Conservation (phyloP, 2,888 invertebrate species). For the Orgyia antiqua region DNA sequence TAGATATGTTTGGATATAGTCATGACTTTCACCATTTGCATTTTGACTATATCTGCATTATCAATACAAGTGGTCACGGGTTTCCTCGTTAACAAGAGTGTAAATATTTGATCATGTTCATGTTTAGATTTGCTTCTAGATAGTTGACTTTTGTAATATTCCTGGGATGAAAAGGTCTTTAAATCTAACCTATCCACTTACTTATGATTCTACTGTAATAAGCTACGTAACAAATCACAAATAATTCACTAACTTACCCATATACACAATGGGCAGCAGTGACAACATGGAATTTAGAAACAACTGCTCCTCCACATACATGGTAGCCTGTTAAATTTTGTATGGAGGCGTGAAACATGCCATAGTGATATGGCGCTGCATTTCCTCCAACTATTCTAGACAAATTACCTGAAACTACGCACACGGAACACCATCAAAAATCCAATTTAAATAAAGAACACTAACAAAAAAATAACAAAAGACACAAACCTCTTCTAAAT, state of each 20-base stretch:
- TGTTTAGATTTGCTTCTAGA: too few relatives aligned
- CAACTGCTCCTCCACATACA: conserved; percentile 62
- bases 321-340: conserved; percentile 58
- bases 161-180: too few relatives aligned
- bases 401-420: conserved; percentile 29
- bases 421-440: not conserved
- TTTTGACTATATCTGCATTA: too few relatives aligned
- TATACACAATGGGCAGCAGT: conserved; percentile 67
- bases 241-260: conserved; percentile 38
- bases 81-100: too few relatives aligned
- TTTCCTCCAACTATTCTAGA: conserved; percentile 52
- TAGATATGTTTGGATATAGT: too few relatives aligned
- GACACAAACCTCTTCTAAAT: conserved; percentile 9
- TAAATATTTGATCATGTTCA: too few relatives aligned
- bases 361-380: conserved; percentile 44
- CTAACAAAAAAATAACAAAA: not conserved
- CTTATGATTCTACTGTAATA: too few relatives aligned
- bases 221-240: too few relatives aligned
- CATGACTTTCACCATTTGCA: too few relatives aligned
- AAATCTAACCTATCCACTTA: too few relatives aligned
- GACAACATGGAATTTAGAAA: conserved; percentile 48
- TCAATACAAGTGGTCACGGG: too few relatives aligned
- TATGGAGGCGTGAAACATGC: conserved; percentile 56
- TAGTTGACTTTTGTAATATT: too few relatives aligned
- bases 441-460: not conserved